Evolutionary conservation across 2,888 invertebrate species (phyloP), one percentile per base, ranked within the genome.

Genomic region (Chaetogeoica ovagalla): DNA sequence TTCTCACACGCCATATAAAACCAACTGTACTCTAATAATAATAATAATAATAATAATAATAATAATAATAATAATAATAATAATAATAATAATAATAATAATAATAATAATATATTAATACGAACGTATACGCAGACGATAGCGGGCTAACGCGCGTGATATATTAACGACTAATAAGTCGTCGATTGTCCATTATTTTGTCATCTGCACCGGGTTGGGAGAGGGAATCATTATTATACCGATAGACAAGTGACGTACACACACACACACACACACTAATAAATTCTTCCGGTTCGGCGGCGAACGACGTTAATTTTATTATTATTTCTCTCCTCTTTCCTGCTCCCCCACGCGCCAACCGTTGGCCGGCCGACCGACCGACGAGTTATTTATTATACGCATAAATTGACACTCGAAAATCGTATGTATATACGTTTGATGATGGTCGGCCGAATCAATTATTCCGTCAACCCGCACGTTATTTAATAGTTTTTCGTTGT

Each of bases 131-230:
- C 43, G 43, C 43, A 11, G 43, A 11, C 23, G n/a, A 59, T 39
- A 30, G 2, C 30, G 30, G 30, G n/a, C 69, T 15, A 43, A 19
- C 71, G 17, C 55, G 39, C 30, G 30, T 19, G 23, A 69, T 63
- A 37, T 74, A 74, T 63, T n/a, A n/a, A n/a, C n/a, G n/a, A n/a
- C n/a, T n/a, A n/a, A 30, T 30, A 2, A 30, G 30, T 30, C 30
- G 30, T 21, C 17, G 62, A 74, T 74, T 63, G 63, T 74, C 63
- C 73, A 74, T 74, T 74, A 74, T 55, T 74, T 63, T 75, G 74
- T 75, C 74, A 75, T 66, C 65, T 57, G 74, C 74, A 75, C 65
- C 57, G 65, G n/a, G n/a, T n/a, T n/a, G n/a, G n/a, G n/a, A n/a
- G n/a, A n/a, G n/a, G n/a, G n/a, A 30, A 30, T 30, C 30, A 30